A percentile compares a stretch with the other conserved stretches of the same genome.
Evolutionary conservation across 2,797 vertebrate species (phyloP).

Genomic region (Leucoraja ocellata): DNA sequence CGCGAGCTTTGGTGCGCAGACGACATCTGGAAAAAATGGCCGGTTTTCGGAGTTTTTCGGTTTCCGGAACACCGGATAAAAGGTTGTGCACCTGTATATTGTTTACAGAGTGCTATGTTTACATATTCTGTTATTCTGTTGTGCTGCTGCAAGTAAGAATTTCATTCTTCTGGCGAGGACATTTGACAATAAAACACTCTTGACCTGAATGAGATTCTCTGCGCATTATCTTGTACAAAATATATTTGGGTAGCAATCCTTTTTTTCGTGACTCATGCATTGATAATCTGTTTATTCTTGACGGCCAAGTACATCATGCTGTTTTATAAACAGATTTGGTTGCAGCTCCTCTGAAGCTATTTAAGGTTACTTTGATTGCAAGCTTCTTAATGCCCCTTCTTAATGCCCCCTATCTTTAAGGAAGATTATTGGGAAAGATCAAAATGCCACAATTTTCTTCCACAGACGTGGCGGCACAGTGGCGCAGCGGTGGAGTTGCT

Average conservation of each 20-base stretch:
- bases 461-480: too few species aligned
- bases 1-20: too few species aligned
- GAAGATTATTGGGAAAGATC: neutral
- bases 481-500: too few species aligned
- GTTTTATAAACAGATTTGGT: neutral
- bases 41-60: too few species aligned
- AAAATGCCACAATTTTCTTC: neutral
- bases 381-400: neutral
- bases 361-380: neutral
- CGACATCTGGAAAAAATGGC: too few species aligned
- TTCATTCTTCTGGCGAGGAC: too few species aligned
- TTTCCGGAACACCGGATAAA: too few species aligned
- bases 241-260: constrained; percentile 5
- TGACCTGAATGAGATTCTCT: neutral
- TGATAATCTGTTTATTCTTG: neutral
- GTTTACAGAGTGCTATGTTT: too few species aligned
- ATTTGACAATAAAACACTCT: too few species aligned
- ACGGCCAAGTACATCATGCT: neutral
- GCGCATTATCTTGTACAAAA: neutral
- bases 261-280: neutral
- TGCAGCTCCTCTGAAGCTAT: neutral
- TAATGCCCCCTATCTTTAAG: neutral
- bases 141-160: too few species aligned
- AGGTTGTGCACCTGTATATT: too few species aligned
- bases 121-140: too few species aligned